Base-by-base conservation (phyloP, 2,888 invertebrate species). In the Helicoverpa assulta region DNA sequence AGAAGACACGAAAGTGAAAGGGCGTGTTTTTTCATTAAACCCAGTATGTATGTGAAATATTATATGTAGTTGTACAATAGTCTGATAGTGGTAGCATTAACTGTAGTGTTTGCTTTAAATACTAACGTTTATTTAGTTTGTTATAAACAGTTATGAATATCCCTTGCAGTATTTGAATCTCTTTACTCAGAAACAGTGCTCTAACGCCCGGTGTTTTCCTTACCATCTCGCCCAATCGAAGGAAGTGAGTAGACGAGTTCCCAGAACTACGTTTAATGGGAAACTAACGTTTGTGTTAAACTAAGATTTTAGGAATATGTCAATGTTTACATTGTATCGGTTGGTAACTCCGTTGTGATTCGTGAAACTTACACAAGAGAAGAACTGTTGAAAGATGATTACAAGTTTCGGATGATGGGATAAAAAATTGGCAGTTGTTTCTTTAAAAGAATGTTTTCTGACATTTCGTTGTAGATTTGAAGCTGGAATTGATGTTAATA, bases 181-280 rank as follows among this genome's bases (percentile, higher is more conserved):
- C 57, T 16, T 29, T 73, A 77, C 66, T 19, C 16, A 51, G 63
- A 77, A 77, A 50, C 29, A 43, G 12, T 54, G 54, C 21, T 29
- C 18, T 8, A 51, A 51, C 29, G 26, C 47, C 62, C 29, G 58
- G 51, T 73, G 76, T 73, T 77, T 73, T 78, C 52, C 66, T 69
- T 66, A 65, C 62, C 37, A 63, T 69, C 73, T 66, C 65, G 43
- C 63, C 60, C 63, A 52, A 69, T 60, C 53, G 60, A 40, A 73
- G 78, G 78, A 77, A 66, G 54, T 66, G 19, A 26, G 55, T 52
- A 64, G 29, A 50, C 37, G 4, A 16, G 16, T 77, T 73, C 78
- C 63, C 10, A 50, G 76, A 73, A 77, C 55, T n/a, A 78, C 63
- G 63, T 78, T 76, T 77, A 64, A 67, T 78, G 57, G 50, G 54